Conservation (phyloP, 2,113 vertebrate species). For the Pachyramphus minor region DNA sequence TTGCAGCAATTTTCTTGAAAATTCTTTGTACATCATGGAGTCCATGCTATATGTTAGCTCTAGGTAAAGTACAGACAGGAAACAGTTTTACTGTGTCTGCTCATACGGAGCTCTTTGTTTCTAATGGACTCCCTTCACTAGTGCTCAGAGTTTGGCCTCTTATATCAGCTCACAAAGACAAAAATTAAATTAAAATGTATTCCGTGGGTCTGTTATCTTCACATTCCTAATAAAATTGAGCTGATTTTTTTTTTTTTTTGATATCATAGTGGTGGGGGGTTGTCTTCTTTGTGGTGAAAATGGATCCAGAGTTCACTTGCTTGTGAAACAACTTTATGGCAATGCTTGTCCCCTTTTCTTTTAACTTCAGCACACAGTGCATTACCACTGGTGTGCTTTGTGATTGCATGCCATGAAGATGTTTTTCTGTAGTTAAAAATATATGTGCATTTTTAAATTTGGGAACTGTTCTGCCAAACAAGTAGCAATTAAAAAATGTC, state of each 20-base stretch:
- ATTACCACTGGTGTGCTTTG: background rate
- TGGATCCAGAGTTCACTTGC: background rate
- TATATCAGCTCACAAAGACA: background rate
- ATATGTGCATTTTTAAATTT: background rate
- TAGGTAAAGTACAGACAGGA: background rate
- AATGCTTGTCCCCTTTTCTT: background rate
- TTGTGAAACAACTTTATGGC: background rate
- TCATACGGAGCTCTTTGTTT: background rate
- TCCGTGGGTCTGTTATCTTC: background rate
- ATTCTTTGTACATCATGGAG: background rate
- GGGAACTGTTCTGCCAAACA: background rate
- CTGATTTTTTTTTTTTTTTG: background rate
- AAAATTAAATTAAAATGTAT: background rate
- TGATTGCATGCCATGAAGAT: background rate
- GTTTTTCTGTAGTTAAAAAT: slow-evolving; percentile 16
- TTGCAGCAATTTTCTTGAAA: background rate
- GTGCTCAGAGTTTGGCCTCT: background rate
- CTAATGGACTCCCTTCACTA: background rate
- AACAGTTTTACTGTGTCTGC: background rate
- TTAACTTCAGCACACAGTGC: background rate
- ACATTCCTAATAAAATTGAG: background rate
- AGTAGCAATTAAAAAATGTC: background rate
- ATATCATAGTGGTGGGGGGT: background rate
- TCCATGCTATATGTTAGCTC: background rate
- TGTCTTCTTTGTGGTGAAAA: background rate